Percentiles rank a stretch among this genome's conserved stretches.
Evolutionary conservation across 2,113 vertebrate species (phyloP).

Genomic region (Alethe castanea): DNA sequence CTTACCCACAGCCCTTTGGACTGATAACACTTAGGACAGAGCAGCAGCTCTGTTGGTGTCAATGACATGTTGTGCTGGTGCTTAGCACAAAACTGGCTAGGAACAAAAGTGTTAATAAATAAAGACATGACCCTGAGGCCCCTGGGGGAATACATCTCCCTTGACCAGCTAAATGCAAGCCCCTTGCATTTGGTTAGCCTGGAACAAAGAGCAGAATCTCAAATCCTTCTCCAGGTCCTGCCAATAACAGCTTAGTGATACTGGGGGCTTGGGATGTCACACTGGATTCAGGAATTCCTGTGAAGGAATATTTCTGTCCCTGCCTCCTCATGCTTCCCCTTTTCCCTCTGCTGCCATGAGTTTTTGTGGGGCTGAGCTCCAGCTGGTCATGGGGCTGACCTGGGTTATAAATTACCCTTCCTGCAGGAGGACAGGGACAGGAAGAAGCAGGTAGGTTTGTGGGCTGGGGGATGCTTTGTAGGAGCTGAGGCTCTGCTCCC

Average conservation of each 20-base stretch:
- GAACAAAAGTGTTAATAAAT: constrained; percentile 8
- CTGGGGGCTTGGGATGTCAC: neutral
- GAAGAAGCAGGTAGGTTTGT: neutral
- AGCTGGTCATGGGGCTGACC: neutral
- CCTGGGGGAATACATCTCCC: neutral
- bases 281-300: neutral
- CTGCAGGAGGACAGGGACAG: neutral
- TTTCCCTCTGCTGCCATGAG: neutral
- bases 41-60: neutral
- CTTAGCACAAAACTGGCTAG: neutral
- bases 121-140: neutral
- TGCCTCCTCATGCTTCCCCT: neutral
- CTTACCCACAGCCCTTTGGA: constrained; percentile 10
- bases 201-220: constrained; percentile 1
- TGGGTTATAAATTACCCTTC: neutral
- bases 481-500: neutral
- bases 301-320: neutral
- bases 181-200: neutral
- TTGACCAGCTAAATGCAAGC: neutral
- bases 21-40: neutral
- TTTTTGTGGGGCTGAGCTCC: neutral
- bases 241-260: neutral
- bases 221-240: neutral
- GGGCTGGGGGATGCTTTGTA: neutral
- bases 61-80: neutral